A percentile compares a stretch with the other conserved stretches of the same genome.
phyloP scores from a whole-genome alignment of 2,797 vertebrate species.

The Petrocephalus schoutedeni region DNA sequence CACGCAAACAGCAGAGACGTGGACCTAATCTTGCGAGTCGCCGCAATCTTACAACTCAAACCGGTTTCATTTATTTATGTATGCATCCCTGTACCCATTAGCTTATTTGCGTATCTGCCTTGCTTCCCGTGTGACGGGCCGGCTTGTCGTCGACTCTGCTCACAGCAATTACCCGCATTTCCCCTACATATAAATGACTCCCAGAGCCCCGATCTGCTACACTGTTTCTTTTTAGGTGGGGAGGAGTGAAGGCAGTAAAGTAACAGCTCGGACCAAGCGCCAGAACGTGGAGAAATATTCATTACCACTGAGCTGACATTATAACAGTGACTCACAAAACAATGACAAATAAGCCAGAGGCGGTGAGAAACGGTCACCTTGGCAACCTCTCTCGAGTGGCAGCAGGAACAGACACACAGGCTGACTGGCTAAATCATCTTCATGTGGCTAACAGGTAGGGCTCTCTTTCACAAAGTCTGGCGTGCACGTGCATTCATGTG shows the following conservation, averaged over 20 bases:
- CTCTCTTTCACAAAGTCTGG: not conserved
- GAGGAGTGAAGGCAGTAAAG: slow-evolving; percentile 14
- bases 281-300: slow-evolving; percentile 34
- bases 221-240: not conserved
- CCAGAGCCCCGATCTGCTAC: not conserved
- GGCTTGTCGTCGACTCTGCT: not conserved
- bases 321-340: slow-evolving; percentile 37
- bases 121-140: not conserved
- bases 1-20: not conserved
- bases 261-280: slow-evolving; percentile 35
- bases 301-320: slow-evolving; percentile 37
- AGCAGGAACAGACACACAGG: not conserved
- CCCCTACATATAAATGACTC: slow-evolving; percentile 8
- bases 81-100: not conserved
- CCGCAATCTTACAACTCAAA: not conserved
- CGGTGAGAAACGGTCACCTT: slow-evolving; percentile 2
- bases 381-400: slow-evolving; percentile 26
- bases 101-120: slow-evolving; percentile 5
- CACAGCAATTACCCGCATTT: not conserved
- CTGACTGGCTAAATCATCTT: not conserved
- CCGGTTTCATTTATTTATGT: slow-evolving; percentile 10
- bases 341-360: slow-evolving; percentile 39
- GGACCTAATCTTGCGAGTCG: not conserved
- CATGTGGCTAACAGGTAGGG: not conserved
- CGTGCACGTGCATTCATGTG: not conserved